Conservation (phyloP, 23 tunicate species). For the Styela clava region DNA sequence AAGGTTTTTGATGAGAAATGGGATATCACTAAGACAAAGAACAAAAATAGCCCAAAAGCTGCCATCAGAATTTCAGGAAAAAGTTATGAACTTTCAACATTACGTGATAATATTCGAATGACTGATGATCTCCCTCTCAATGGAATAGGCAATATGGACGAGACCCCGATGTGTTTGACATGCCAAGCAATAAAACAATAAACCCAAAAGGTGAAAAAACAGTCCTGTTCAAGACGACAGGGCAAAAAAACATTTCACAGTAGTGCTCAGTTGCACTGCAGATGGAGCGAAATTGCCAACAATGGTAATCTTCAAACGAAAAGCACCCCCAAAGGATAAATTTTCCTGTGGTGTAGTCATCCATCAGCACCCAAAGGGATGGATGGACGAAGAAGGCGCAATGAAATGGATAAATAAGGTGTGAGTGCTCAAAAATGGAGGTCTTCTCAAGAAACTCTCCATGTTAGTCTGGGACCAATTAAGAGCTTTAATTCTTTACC, state of each 20-base stretch:
- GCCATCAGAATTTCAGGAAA: slow-evolving; percentile 26
- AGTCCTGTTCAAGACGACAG: slow-evolving; percentile 31
- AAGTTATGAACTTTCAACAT: not conserved
- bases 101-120: slow-evolving; percentile 20
- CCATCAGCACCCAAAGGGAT: too few relatives aligned
- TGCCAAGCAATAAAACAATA: slow-evolving; percentile 37
- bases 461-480: slow-evolving; percentile 35
- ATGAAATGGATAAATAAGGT: too few relatives aligned
- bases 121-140: slow-evolving; percentile 24
- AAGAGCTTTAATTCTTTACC: too few relatives aligned
- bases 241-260: slow-evolving; percentile 39
- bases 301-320: too few relatives aligned
- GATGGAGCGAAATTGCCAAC: too few relatives aligned
- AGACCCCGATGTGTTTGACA: slow-evolving; percentile 43
- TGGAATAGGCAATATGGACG: slow-evolving; percentile 35
- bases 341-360: too few relatives aligned
- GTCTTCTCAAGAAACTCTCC: slow-evolving; percentile 20
- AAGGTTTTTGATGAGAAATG: not conserved
- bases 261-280: not conserved
- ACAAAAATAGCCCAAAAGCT: too few relatives aligned
- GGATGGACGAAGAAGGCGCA: too few relatives aligned
- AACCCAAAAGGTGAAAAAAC: slow-evolving; percentile 28
- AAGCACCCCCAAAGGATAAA: slow-evolving; percentile 16
- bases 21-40: not conserved
- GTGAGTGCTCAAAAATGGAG: slow-evolving; percentile 35